A percentile compares a stretch with the other conserved stretches of the same genome.
Evolutionary conservation across 2,888 invertebrate species (phyloP).

Genomic region (Trichacis sp.): DNA sequence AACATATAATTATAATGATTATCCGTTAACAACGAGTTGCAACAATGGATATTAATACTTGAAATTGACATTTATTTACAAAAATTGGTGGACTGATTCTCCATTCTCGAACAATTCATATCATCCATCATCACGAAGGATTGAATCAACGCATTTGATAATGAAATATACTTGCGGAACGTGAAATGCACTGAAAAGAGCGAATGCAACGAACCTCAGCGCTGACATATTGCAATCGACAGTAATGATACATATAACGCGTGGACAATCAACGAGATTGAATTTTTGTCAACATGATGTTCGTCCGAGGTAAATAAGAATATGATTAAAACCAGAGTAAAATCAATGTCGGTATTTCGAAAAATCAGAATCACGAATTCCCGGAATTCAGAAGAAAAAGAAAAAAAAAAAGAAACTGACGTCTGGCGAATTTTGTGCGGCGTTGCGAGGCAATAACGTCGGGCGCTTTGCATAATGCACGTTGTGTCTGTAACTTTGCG

Average conservation of each 20-base stretch:
- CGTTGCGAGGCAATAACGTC: constrained; percentile 31
- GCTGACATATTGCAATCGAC: neutral
- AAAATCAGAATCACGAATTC: constrained; percentile 39
- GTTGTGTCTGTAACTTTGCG: constrained; percentile 36
- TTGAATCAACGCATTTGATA: no score
- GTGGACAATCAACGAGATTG: neutral
- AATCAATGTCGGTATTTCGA: constrained; percentile 40
- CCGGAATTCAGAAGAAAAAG: no score
- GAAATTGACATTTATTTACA: no score
- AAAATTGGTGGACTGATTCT: no score
- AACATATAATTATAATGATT: no score
- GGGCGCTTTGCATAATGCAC: constrained; percentile 41
- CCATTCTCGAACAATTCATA: no score
- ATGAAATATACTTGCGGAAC: no score
- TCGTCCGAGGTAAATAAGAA: constrained; percentile 13
- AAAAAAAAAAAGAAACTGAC: no score
- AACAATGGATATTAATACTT: no score
- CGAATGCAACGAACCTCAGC: neutral
- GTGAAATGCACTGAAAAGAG: no score
- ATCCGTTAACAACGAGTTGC: no score
- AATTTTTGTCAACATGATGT: neutral
- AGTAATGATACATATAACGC: neutral
- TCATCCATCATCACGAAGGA: no score
- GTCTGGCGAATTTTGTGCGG: constrained; percentile 9
- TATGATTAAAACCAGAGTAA: constrained; percentile 39